These are phyloP conservation scores for Xestobium rufovillosum DNA, from an alignment of 2,888 invertebrate species.

Conservation along the genomic window DNA sequence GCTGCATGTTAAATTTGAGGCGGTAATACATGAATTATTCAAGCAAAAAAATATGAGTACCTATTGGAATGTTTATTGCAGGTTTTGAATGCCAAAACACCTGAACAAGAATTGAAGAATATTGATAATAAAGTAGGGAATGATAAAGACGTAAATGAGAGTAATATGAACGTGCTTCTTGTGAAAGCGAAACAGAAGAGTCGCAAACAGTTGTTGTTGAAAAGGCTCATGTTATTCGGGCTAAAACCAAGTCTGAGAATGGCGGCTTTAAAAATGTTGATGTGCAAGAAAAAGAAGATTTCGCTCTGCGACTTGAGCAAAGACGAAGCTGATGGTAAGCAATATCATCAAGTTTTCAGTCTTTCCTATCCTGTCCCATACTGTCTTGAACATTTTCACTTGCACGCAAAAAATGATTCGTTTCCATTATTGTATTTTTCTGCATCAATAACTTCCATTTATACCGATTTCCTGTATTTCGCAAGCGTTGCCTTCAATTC, in stretches of 20 bases:
- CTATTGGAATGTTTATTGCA: too few relatives aligned
- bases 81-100: too few relatives aligned
- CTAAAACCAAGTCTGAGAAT: slow-evolving; percentile 41
- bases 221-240: slow-evolving; percentile 39
- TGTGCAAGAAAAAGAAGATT: slow-evolving; percentile 39
- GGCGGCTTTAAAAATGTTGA: slow-evolving; percentile 40
- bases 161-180: slow-evolving; percentile 33
- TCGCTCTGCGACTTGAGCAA: slow-evolving; percentile 31
- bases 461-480: too few relatives aligned
- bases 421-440: too few relatives aligned
- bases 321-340: slow-evolving; percentile 29
- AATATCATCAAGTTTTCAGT: not conserved
- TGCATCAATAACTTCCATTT: too few relatives aligned
- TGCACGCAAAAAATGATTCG: too few relatives aligned
- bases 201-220: slow-evolving; percentile 38
- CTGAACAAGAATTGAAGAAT: slow-evolving; percentile 26
- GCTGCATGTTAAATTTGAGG: slow-evolving; percentile 43
- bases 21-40: too few relatives aligned
- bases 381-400: too few relatives aligned
- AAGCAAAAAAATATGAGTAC: too few relatives aligned
- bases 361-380: too few relatives aligned
- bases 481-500: too few relatives aligned
- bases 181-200: slow-evolving; percentile 39
- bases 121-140: slow-evolving; percentile 34
- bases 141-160: slow-evolving; percentile 31